Conservation (phyloP, 1,140 invertebrate genomes). For the Aphaenogaster rudis region DNA sequence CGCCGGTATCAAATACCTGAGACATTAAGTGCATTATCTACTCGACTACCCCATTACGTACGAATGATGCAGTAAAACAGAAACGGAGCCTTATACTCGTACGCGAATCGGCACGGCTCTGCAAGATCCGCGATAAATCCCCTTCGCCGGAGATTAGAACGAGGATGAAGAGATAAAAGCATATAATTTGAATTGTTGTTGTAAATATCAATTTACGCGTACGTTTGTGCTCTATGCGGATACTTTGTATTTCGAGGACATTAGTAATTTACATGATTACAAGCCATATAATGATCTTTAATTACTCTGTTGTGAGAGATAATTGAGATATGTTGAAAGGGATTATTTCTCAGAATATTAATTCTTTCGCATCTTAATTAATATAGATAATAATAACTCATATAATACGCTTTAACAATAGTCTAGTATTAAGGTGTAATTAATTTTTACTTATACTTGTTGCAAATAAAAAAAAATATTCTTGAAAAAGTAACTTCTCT, state of each 20-base stretch:
- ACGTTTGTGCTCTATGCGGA: slow-evolving; percentile 8
- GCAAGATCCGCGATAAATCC: slow-evolving; percentile 27
- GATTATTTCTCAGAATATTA: slow-evolving; percentile 10
- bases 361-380: slow-evolving; percentile 35
- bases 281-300: slow-evolving; percentile 16
- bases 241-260: slow-evolving; percentile 26
- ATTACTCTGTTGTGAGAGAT: not conserved
- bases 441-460: not conserved
- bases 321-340: slow-evolving; percentile 20
- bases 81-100: slow-evolving; percentile 5
- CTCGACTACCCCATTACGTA: slow-evolving; percentile 58
- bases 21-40: slow-evolving; percentile 60
- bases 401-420: not conserved
- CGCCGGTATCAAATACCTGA: slow-evolving; percentile 53
- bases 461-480: slow-evolving; percentile 1
- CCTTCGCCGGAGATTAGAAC: slow-evolving; percentile 34
- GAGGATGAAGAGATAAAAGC: slow-evolving; percentile 11
- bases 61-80: slow-evolving; percentile 32
- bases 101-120: not conserved
- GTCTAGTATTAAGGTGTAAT: not conserved
- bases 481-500: not conserved
- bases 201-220: slow-evolving; percentile 27
- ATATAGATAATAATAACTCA: slow-evolving; percentile 20
- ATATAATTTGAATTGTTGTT: slow-evolving; percentile 44
- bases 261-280: slow-evolving; percentile 41